These are phyloP conservation scores for Gymnoscelis rufifasciata DNA, from an alignment of 2,888 invertebrate genomes.

Conservation along the genomic window DNA sequence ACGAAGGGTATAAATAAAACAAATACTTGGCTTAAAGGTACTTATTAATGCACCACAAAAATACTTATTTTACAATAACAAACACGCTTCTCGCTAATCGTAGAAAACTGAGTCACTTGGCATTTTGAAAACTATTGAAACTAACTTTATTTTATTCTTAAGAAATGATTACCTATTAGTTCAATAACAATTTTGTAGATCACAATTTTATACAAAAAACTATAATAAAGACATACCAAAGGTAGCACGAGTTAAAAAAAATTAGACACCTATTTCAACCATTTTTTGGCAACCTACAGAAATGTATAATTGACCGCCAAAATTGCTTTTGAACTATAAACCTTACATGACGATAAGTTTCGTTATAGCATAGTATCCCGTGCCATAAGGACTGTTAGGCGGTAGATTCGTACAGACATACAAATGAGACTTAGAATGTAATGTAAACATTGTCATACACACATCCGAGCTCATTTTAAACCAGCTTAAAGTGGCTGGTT, in stretches of 20 bases:
- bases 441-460: conserved; percentile 25
- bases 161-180: conserved; percentile 12
- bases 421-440: conserved; percentile 25
- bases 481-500: not conserved
- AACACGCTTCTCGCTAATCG: conserved; percentile 42
- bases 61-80: conserved; percentile 39
- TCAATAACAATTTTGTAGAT: conserved; percentile 21
- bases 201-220: not conserved
- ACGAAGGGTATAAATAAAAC: conserved; percentile 28
- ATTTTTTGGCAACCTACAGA: not conserved
- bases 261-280: not conserved
- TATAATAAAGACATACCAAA: not conserved
- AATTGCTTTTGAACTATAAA: conserved; percentile 21
- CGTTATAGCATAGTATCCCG: conserved; percentile 20
- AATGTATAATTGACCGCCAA: conserved; percentile 3
- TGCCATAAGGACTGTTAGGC: conserved; percentile 26
- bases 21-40: conserved; percentile 46
- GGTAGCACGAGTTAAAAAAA: conserved; percentile 1
- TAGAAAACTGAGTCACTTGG: conserved; percentile 43
- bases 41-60: conserved; percentile 56
- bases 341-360: conserved; percentile 13
- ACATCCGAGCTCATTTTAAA: conserved; percentile 21
- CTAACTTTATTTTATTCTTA: conserved; percentile 15
- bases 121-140: conserved; percentile 23
- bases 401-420: conserved; percentile 24